phyloP scores from a whole-genome alignment of 1,140 invertebrate species.

The Lasioglossum baleicum region DNA sequence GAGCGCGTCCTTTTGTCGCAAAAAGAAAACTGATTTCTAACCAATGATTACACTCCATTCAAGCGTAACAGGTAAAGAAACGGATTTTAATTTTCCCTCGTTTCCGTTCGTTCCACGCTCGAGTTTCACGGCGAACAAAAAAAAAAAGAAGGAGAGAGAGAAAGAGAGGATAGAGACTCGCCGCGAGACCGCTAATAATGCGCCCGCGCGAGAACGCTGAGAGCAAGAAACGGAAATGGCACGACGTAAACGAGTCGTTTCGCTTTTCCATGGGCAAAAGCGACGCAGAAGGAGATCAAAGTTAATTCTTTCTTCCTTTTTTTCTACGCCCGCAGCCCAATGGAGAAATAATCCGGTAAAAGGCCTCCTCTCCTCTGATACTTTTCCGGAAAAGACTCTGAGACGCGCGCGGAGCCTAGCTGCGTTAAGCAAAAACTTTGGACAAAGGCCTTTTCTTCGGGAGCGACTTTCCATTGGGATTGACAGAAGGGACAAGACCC shows the following conservation, averaged over 20 bases:
- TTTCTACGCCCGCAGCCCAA: background rate
- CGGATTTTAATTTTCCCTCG: conserved; percentile 32
- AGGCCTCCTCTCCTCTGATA: background rate
- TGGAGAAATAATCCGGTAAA: conserved; percentile 23
- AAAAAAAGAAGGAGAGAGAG: background rate
- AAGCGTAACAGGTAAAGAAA: conserved; percentile 5
- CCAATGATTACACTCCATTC: background rate
- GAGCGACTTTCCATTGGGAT: background rate
- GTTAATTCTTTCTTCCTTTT: conserved; percentile 24
- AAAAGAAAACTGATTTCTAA: background rate
- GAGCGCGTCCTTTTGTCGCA: background rate
- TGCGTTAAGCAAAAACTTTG: conserved; percentile 8
- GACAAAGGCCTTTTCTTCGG: background rate
- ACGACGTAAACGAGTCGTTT: conserved; percentile 54
- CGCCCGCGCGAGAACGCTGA: conserved; percentile 27
- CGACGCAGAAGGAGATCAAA: conserved; percentile 29
- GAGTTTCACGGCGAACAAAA: background rate
- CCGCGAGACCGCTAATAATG: conserved; percentile 15
- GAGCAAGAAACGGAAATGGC: conserved; percentile 50
- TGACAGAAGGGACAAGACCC: background rate
- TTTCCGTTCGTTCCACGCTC: background rate
- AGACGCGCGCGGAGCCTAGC: background rate
- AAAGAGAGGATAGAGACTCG: background rate
- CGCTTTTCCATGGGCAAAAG: conserved; percentile 39
- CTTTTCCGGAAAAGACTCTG: background rate